These are phyloP conservation scores for Pyrochroa serraticornis DNA, from an alignment of 2,888 invertebrate species.

Conservation along the genomic window DNA sequence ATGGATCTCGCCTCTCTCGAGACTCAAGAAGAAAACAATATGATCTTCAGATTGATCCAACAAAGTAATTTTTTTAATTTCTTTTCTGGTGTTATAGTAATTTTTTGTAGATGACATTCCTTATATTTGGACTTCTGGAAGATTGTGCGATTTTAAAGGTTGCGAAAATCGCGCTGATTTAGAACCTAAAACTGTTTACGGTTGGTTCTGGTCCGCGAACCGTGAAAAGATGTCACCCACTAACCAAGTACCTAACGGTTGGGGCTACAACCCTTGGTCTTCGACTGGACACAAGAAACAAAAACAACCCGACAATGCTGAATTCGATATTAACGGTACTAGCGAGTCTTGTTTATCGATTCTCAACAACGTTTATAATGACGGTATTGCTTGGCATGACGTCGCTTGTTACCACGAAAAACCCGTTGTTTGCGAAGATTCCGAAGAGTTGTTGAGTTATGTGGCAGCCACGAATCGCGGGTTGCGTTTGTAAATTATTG, in stretches of 20 bases:
- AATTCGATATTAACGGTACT: slow-evolving; percentile 87
- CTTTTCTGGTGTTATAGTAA: slow-evolving; percentile 9
- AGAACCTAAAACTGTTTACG: slow-evolving; percentile 83
- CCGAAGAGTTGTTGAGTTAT: slow-evolving; percentile 85
- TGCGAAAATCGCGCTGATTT: slow-evolving; percentile 86
- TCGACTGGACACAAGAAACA: slow-evolving; percentile 89
- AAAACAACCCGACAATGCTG: slow-evolving; percentile 88
- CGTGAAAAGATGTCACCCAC: slow-evolving; percentile 86
- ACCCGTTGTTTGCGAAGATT: slow-evolving; percentile 89
- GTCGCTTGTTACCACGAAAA: slow-evolving; percentile 94
- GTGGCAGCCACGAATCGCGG: slow-evolving; percentile 84
- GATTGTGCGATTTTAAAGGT: slow-evolving; percentile 91
- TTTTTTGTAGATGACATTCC: slow-evolving; percentile 75
- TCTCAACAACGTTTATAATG: slow-evolving; percentile 91
- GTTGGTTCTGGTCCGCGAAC: slow-evolving; percentile 94
- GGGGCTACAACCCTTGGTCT: slow-evolving; percentile 89
- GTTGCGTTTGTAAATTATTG: slow-evolving; percentile 71
- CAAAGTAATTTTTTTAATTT: slow-evolving; percentile 67
- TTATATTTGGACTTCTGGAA: slow-evolving; percentile 92
- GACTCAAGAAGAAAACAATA: slow-evolving; percentile 88
- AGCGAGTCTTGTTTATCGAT: slow-evolving; percentile 86
- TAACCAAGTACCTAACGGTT: slow-evolving; percentile 72
- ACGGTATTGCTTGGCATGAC: slow-evolving; percentile 93
- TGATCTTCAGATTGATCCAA: slow-evolving; percentile 86
- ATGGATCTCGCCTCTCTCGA: slow-evolving; percentile 92